These are phyloP conservation scores for Microctenopoma lineatum DNA, from an alignment of 2,797 vertebrate species.

Conservation along the genomic window DNA sequence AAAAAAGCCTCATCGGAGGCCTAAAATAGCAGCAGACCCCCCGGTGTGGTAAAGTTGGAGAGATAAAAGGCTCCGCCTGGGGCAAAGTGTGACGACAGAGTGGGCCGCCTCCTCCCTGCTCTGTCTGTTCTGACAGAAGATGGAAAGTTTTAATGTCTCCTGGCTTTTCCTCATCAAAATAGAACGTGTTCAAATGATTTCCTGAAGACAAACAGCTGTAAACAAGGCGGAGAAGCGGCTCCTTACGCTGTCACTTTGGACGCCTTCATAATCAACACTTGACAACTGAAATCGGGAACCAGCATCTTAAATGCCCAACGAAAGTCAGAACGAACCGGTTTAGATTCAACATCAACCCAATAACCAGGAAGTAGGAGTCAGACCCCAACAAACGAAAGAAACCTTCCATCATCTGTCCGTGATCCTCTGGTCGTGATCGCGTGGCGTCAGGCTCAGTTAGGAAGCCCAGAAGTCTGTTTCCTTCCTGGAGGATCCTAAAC, in stretches of 20 bases:
- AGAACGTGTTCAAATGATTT: slow-evolving; percentile 54
- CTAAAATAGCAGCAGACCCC: slow-evolving; percentile 72
- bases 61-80: slow-evolving; percentile 69
- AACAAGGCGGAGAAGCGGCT: slow-evolving; percentile 29
- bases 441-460: neutral
- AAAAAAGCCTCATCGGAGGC: slow-evolving; percentile 28
- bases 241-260: slow-evolving; percentile 28
- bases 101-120: slow-evolving; percentile 36
- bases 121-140: slow-evolving; percentile 66
- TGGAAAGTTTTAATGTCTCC: slow-evolving; percentile 53
- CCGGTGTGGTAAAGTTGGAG: slow-evolving; percentile 52
- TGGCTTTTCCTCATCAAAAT: slow-evolving; percentile 51
- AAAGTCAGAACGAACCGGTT: neutral
- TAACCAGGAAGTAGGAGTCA: too few relatives aligned
- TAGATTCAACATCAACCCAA: neutral
- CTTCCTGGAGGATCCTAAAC: neutral
- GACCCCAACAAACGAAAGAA: neutral
- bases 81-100: slow-evolving; percentile 61
- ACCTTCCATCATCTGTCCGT: too few relatives aligned
- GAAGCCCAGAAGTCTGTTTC: too few relatives aligned
- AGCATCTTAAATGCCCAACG: slow-evolving; percentile 17
- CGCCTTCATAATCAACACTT: slow-evolving; percentile 45
- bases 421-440: too few relatives aligned
- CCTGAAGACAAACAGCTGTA: slow-evolving; percentile 41
- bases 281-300: slow-evolving; percentile 68